Evolutionary conservation across 2,797 vertebrate species (phyloP).

Genomic region (Poecilia picta): DNA sequence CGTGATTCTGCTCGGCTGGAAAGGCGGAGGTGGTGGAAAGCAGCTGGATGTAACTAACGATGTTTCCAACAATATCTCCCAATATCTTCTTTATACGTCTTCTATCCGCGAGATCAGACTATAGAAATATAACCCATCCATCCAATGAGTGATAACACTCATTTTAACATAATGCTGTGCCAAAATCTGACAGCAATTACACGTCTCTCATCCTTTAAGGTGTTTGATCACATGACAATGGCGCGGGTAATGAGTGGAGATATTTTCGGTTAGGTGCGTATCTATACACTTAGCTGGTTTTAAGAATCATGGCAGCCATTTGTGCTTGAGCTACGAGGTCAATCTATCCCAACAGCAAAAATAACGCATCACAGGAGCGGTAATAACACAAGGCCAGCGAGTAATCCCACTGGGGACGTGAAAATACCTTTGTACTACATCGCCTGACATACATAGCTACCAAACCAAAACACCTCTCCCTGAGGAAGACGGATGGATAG

Average conservation of each 20-base stretch:
- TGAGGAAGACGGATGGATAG: constrained; percentile 72
- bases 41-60: constrained; percentile 72
- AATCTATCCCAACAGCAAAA: constrained; percentile 57
- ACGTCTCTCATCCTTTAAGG: constrained; percentile 47
- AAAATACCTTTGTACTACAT: constrained; percentile 70
- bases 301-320: constrained; percentile 52
- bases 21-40: constrained; percentile 68
- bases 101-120: constrained; percentile 41
- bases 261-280: constrained; percentile 33
- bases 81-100: constrained; percentile 38
- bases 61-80: constrained; percentile 70
- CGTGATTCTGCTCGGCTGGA: constrained; percentile 57
- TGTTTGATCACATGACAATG: constrained; percentile 57
- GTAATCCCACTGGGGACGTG: constrained; percentile 70
- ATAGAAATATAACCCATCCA: constrained; percentile 56
- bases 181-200: constrained; percentile 63
- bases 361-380: constrained; percentile 67
- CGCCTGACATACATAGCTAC: constrained; percentile 70
- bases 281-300: constrained; percentile 24
- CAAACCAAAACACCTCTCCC: constrained; percentile 72
- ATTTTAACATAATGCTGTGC: constrained; percentile 51
- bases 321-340: constrained; percentile 62
- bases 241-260: constrained; percentile 56
- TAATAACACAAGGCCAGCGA: constrained; percentile 63
- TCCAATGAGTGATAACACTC: constrained; percentile 45